Evolutionary conservation across 2,797 vertebrate genomes (phyloP).

Genomic region (Epinephelus coioides): DNA sequence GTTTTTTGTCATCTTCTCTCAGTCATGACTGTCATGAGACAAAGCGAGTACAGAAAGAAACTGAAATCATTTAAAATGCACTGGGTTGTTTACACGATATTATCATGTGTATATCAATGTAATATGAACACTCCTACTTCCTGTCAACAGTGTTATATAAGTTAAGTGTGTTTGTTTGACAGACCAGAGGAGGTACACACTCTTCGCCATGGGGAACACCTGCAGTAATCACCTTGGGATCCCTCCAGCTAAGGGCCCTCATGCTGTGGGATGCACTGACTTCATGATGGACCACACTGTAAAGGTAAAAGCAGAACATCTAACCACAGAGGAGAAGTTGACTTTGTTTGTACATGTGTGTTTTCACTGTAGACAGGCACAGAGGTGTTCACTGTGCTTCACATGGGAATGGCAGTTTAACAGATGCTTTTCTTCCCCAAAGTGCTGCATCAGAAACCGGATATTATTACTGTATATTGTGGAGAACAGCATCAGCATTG

Average conservation of each 20-base stretch:
- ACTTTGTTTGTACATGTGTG: neutral
- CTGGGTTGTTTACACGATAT: no score
- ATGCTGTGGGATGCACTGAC: constrained; percentile 92
- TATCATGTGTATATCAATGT: no score
- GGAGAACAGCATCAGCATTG: no score
- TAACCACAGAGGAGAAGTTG: neutral
- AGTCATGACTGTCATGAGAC: neutral
- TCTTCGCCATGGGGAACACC: constrained; percentile 82
- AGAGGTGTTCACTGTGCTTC: no score
- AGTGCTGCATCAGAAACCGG: neutral
- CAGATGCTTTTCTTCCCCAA: neutral
- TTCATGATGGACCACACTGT: constrained; percentile 91
- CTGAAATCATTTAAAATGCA: no score
- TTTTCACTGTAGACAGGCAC: neutral
- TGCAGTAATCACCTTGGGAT: constrained; percentile 85
- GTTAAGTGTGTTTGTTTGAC: constrained; percentile 1
- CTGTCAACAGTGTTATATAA: neutral
- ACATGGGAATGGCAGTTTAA: neutral
- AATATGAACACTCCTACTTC: neutral
- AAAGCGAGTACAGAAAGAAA: no score
- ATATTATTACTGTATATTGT: neutral
- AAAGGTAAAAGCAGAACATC: constrained; percentile 81
- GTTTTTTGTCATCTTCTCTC: neutral
- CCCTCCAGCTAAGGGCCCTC: constrained; percentile 90
- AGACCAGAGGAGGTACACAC: constrained; percentile 59